phyloP scores from a whole-genome alignment of 2,888 invertebrate species.

The Cantharis flavilabris region DNA sequence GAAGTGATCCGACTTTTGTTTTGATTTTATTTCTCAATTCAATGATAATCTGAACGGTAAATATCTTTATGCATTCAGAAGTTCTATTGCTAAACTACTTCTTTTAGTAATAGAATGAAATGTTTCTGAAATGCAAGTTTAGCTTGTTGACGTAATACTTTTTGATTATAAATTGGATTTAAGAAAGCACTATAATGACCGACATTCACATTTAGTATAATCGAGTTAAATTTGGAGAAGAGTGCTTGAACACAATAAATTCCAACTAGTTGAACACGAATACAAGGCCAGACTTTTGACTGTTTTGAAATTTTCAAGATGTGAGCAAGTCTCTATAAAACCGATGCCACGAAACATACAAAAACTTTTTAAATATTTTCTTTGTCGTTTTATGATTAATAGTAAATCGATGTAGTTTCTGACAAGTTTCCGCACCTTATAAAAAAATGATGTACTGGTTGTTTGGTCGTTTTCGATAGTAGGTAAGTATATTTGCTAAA shows the following conservation, averaged over 20 bases:
- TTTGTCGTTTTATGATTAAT: background rate
- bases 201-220: background rate
- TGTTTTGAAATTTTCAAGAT: background rate
- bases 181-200: background rate
- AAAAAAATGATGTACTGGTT: background rate
- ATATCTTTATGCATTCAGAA: background rate
- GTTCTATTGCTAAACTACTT: background rate
- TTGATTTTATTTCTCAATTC: background rate
- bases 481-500: constrained; percentile 10
- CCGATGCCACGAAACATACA: background rate
- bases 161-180: background rate
- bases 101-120: background rate
- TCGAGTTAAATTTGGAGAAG: background rate
- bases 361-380: background rate
- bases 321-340: background rate
- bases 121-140: background rate
- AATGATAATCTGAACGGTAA: background rate
- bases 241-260: background rate
- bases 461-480: background rate
- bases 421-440: background rate
- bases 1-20: background rate
- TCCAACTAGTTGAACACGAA: background rate
- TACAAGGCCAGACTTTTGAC: background rate
- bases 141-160: background rate
- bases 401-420: background rate